These are phyloP conservation scores for Hydrolagus affinis DNA, from an alignment of 2,113 vertebrate species.

Conservation along the genomic window DNA sequence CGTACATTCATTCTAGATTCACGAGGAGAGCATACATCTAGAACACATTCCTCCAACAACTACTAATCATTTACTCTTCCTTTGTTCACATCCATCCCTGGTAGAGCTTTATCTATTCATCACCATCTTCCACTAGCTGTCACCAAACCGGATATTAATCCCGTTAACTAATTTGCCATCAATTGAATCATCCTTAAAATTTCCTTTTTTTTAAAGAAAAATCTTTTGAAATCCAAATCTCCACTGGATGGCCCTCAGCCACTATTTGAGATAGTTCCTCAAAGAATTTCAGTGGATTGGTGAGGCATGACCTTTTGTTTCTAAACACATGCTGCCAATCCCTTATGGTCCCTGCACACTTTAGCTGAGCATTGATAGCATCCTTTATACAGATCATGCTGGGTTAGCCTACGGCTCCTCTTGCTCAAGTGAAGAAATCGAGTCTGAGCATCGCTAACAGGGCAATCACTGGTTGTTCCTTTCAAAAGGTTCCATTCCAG, in stretches of 20 bases:
- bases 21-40: no score
- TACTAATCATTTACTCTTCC: no score
- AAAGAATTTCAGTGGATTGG: slow-evolving; percentile 6
- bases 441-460: no score
- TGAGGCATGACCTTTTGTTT: neutral
- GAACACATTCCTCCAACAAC: no score
- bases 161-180: neutral
- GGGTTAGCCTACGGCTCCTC: no score
- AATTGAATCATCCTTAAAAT: neutral
- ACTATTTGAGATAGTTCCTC: neutral
- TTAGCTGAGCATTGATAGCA: neutral
- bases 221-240: neutral
- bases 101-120: neutral
- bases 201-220: neutral
- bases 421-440: no score
- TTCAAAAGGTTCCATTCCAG: no score
- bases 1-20: no score
- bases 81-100: no score
- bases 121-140: neutral
- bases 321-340: neutral
- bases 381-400: neutral
- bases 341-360: neutral
- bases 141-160: neutral
- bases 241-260: neutral
- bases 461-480: no score